Evolutionary conservation across 2,113 vertebrate species (phyloP).

Genomic region (Pteruthius melanotis): DNA sequence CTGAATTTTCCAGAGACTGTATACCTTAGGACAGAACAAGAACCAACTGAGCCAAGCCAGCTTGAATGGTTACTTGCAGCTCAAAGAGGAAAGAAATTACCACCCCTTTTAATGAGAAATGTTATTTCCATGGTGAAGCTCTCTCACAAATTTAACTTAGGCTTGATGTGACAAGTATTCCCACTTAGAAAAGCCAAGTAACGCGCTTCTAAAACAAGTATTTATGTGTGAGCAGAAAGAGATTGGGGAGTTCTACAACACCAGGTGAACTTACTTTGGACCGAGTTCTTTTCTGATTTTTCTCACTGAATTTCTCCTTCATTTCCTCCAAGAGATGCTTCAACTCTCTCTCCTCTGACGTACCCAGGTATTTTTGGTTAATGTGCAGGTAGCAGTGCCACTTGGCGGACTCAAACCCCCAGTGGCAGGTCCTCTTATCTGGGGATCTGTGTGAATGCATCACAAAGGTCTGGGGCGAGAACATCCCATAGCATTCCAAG

Average conservation of each 20-base stretch:
- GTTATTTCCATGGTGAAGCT: conserved; percentile 32
- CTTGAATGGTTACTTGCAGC: neutral
- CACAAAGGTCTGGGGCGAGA: conserved; percentile 95
- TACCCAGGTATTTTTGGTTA: conserved; percentile 89
- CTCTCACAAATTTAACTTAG: neutral
- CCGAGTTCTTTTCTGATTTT: conserved; percentile 78
- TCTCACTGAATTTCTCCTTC: conserved; percentile 93
- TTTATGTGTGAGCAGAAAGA: neutral
- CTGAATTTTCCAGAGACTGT: neutral
- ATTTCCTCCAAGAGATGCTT: conserved; percentile 89
- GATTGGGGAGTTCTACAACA: neutral
- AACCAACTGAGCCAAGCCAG: neutral
- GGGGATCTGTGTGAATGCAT: conserved; percentile 97
- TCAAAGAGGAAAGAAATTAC: neutral
- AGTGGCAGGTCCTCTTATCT: conserved; percentile 98
- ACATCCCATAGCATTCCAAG: conserved; percentile 93
- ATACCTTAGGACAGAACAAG: neutral
- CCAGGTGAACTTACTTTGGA: conserved; percentile 86
- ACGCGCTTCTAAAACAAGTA: neutral
- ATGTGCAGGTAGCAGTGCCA: conserved; percentile 98
- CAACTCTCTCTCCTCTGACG: conserved; percentile 82
- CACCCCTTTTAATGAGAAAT: neutral
- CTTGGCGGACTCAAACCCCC: conserved; percentile 97
- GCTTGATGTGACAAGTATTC: conserved; percentile 28
- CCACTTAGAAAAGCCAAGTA: neutral